Evolutionary conservation across 2,888 invertebrate genomes (phyloP).

Genomic region (Choristoneura rosaceana): DNA sequence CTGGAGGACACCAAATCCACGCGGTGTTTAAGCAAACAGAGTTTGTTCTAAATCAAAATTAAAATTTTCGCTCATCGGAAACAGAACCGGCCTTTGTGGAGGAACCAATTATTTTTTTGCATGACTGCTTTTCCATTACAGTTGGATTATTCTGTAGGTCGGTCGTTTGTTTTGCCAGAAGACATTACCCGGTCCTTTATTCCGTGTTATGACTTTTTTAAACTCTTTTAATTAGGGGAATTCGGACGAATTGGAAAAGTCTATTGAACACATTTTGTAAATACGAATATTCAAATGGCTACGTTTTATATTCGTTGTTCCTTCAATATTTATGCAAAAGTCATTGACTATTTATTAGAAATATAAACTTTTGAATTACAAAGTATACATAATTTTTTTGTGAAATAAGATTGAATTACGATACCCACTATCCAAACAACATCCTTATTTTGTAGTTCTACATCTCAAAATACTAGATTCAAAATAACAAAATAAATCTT

Average conservation of each 20-base stretch:
- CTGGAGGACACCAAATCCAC: constrained; percentile 9
- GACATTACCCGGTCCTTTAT: constrained; percentile 55
- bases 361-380: too few relatives aligned
- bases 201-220: constrained; percentile 48
- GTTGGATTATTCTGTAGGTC: constrained; percentile 66
- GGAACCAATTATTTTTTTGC: constrained; percentile 81
- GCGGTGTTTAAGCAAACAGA: constrained; percentile 19
- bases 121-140: constrained; percentile 73
- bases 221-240: constrained; percentile 30
- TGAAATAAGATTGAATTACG: too few relatives aligned
- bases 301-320: background rate
- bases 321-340: background rate
- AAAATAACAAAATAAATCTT: background rate
- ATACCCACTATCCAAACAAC: too few relatives aligned
- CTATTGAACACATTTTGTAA: background rate
- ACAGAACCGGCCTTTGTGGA: constrained; percentile 67
- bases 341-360: too few relatives aligned
- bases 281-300: constrained; percentile 1
- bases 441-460: too few relatives aligned
- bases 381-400: too few relatives aligned
- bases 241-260: background rate
- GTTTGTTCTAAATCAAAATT: constrained; percentile 49
- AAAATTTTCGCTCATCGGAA: constrained; percentile 66
- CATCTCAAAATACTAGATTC: too few relatives aligned
- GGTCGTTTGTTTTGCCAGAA: constrained; percentile 66